A percentile compares a stretch with the other conserved stretches of the same genome.
These are phyloP conservation scores for Bombus superbus DNA, from an alignment of 1,140 invertebrate genomes.

Conservation along the genomic window DNA sequence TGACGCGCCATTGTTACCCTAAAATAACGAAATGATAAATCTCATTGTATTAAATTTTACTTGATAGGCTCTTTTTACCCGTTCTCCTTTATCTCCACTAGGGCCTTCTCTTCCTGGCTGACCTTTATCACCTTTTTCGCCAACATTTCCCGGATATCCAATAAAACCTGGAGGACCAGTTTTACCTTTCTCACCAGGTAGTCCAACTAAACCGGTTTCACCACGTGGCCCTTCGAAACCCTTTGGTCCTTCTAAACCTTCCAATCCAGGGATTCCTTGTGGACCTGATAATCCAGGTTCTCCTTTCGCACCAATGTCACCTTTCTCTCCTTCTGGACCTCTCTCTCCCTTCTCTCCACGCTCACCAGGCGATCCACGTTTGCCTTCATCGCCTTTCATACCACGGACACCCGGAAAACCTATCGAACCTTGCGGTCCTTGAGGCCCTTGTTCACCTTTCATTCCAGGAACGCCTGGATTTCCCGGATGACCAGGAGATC, in stretches of 20 bases:
- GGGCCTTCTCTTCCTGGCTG: conserved; percentile 89
- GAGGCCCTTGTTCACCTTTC: conserved; percentile 90
- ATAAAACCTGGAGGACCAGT: conserved; percentile 89
- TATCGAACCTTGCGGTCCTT: conserved; percentile 87
- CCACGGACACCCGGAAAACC: conserved; percentile 90
- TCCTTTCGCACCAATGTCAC: conserved; percentile 89
- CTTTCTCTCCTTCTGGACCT: conserved; percentile 91
- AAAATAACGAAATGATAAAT: conserved; percentile 71
- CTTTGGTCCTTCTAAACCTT: conserved; percentile 94
- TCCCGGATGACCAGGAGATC: conserved; percentile 88
- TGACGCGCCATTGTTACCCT: conserved; percentile 85
- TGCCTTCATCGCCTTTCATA: conserved; percentile 90
- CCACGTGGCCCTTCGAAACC: conserved; percentile 91
- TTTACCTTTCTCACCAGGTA: conserved; percentile 88
- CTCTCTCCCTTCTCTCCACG: conserved; percentile 85
- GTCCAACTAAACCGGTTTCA: conserved; percentile 82
- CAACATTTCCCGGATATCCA: conserved; percentile 88
- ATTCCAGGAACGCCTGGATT: conserved; percentile 88
- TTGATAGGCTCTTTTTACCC: conserved; percentile 23
- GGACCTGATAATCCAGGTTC: conserved; percentile 88
- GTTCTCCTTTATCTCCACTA: conserved; percentile 82
- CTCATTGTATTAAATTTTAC: not conserved
- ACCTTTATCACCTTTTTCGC: conserved; percentile 89
- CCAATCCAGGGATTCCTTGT: conserved; percentile 87
- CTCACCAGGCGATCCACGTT: conserved; percentile 83